Conservation (phyloP, 2,113 vertebrate genomes). For the Meriones unguiculatus region DNA sequence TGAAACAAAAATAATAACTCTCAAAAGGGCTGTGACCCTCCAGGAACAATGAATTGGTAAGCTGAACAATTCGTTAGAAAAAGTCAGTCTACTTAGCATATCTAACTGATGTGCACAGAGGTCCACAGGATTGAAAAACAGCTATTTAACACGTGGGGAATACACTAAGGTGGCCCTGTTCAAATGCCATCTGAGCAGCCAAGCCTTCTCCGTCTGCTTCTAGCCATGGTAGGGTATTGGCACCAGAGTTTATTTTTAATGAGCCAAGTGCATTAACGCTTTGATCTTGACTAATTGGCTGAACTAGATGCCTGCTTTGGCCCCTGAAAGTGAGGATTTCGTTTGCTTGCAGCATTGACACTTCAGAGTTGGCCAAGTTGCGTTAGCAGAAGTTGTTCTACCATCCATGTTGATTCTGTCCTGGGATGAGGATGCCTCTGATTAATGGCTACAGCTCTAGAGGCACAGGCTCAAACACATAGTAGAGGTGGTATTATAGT, state of each 20-base stretch:
- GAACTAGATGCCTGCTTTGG: neutral
- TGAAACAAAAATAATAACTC: neutral
- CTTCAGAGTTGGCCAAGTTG: neutral
- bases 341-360: neutral
- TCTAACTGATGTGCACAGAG: neutral
- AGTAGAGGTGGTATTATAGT: neutral
- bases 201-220: neutral
- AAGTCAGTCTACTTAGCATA: neutral
- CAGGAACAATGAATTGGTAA: neutral
- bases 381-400: neutral
- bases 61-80: neutral
- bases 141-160: neutral
- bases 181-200: neutral
- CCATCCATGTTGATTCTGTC: neutral
- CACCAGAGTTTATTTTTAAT: neutral
- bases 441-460: neutral
- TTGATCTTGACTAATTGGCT: conserved; percentile 32
- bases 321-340: neutral
- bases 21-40: neutral
- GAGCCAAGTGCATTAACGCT: neutral
- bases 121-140: neutral
- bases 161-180: neutral
- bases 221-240: neutral
- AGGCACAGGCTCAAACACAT: neutral
- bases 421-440: neutral